A percentile compares a stretch with the other conserved stretches of the same genome.
Conservation (phyloP, 2,888 invertebrate genomes). For the Omphaloscelis lunosa region DNA sequence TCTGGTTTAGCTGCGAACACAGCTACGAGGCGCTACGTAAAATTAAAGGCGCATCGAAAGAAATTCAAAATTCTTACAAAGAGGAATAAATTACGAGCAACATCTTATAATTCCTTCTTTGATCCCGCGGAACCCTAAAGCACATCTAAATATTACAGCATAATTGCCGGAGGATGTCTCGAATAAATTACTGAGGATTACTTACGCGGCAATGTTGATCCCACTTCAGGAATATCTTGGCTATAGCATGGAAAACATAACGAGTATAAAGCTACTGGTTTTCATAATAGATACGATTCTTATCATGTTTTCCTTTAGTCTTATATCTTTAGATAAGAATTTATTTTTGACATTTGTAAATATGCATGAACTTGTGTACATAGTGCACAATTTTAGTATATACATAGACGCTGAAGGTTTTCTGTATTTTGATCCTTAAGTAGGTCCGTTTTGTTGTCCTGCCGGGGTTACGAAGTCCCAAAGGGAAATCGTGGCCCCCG, state of each 20-base stretch:
- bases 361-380: conserved; percentile 14
- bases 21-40: not conserved
- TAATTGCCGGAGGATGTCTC: conserved; percentile 69
- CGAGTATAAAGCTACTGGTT: conserved; percentile 4
- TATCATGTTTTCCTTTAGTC: conserved; percentile 31
- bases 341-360: conserved; percentile 33
- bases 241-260: conserved; percentile 47
- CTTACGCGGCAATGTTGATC: conserved; percentile 66
- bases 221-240: conserved; percentile 50
- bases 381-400: not conserved
- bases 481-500: too few species aligned
- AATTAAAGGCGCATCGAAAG: not conserved
- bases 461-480: too few species aligned
- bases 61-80: conserved; percentile 3
- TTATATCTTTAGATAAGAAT: conserved; percentile 31
- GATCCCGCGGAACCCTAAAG: conserved; percentile 63
- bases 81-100: conserved; percentile 29
- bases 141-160: conserved; percentile 70
- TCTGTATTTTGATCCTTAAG: not conserved
- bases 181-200: conserved; percentile 71
- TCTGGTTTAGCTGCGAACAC: not conserved
- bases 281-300: conserved; percentile 33
- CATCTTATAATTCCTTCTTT: conserved; percentile 49
- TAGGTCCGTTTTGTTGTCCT: not conserved
- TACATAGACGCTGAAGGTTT: not conserved